Percentiles rank a stretch among this genome's conserved stretches.
phyloP scores from a whole-genome alignment of 1,140 invertebrate genomes.

The Spodoptera frugiperda region DNA sequence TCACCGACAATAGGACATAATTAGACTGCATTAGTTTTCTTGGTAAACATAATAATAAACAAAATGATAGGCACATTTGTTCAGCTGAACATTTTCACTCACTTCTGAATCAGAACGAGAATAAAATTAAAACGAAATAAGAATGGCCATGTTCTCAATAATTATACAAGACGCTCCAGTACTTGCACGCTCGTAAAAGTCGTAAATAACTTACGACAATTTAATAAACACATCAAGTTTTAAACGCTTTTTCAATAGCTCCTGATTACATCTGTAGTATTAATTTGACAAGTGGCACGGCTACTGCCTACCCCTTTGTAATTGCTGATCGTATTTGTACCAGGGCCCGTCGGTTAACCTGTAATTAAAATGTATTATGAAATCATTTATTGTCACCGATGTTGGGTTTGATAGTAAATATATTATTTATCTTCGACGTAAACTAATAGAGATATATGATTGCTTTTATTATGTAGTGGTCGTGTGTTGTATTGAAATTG shows the following conservation, averaged over 20 bases:
- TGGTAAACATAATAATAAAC: not conserved
- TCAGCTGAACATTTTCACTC: not conserved
- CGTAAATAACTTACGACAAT: slow-evolving; percentile 71
- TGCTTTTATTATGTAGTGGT: not conserved
- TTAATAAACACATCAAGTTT: slow-evolving; percentile 76
- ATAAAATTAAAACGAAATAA: slow-evolving; percentile 14
- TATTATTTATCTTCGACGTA: slow-evolving; percentile 9
- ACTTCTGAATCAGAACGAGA: not conserved
- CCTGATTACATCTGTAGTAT: slow-evolving; percentile 64
- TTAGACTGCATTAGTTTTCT: slow-evolving; percentile 10
- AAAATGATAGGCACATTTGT: slow-evolving; percentile 15
- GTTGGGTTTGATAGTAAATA: not conserved
- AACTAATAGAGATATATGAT: slow-evolving; percentile 2
- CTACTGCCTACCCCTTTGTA: slow-evolving; percentile 57
- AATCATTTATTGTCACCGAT: slow-evolving; percentile 33
- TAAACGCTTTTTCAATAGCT: slow-evolving; percentile 73
- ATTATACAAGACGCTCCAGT: slow-evolving; percentile 47
- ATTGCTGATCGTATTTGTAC: slow-evolving; percentile 54
- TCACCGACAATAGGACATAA: not conserved
- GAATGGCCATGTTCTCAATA: slow-evolving; percentile 43
- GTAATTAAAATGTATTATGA: slow-evolving; percentile 35
- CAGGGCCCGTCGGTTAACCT: not conserved
- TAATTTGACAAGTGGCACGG: slow-evolving; percentile 62
- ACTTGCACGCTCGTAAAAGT: slow-evolving; percentile 37
- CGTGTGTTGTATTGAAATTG: not conserved